Evolutionary conservation across 2,113 vertebrate species (phyloP).

Genomic region (Dromas ardeola): DNA sequence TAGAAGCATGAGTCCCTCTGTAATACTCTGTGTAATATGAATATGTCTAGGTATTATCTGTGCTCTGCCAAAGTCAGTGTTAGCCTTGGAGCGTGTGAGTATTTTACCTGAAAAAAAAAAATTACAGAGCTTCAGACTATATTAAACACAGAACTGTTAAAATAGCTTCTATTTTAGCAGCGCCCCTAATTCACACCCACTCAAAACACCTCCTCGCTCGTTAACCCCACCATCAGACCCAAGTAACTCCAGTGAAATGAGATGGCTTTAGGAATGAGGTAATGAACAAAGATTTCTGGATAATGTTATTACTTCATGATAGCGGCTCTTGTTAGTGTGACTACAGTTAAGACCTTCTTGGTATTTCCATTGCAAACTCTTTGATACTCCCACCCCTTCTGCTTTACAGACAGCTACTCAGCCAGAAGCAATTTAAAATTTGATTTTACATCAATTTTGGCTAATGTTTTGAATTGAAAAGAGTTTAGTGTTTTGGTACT

Average conservation of each 20-base stretch:
- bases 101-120: constrained; percentile 37
- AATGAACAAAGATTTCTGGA: constrained; percentile 35
- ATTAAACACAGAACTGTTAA: constrained; percentile 41
- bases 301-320: constrained; percentile 44
- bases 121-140: constrained; percentile 11
- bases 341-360: neutral
- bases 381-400: neutral
- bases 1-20: neutral
- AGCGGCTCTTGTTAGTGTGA: neutral
- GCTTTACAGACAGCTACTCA: neutral
- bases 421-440: constrained; percentile 24
- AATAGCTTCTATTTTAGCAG: constrained; percentile 42
- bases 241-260: constrained; percentile 42
- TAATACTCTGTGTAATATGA: neutral
- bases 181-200: constrained; percentile 39
- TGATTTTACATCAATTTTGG: constrained; percentile 28
- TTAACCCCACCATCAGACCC: constrained; percentile 26
- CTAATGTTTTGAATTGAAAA: neutral
- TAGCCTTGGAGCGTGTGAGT: neutral
- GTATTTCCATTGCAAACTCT: constrained; percentile 34
- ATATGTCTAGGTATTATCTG: neutral
- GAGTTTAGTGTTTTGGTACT: neutral
- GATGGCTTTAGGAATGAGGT: constrained; percentile 28
- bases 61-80: constrained; percentile 18
- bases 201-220: neutral